phyloP scores from a whole-genome alignment of 2,888 invertebrate species.

The Tryphoninae sp. region DNA sequence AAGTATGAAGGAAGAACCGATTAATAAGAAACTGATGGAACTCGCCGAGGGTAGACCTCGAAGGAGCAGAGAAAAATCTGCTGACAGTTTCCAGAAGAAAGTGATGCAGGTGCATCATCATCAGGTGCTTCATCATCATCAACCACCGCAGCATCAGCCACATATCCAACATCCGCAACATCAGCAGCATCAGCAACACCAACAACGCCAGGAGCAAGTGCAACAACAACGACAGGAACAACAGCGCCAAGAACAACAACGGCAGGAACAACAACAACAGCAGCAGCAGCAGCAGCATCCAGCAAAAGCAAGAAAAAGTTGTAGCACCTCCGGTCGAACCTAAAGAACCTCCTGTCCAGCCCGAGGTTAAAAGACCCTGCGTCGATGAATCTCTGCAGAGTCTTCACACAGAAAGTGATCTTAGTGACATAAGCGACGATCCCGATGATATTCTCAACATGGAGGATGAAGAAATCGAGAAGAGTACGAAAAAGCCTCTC shows the following conservation, averaged over 20 bases:
- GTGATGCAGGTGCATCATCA: conserved; percentile 65
- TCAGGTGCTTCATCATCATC: conserved; percentile 40
- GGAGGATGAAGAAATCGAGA: conserved; percentile 83
- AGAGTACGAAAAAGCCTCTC: conserved; percentile 68
- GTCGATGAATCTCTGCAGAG: conserved; percentile 82
- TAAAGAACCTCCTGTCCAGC: conserved; percentile 80
- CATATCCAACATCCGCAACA: conserved; percentile 28
- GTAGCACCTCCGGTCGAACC: conserved; percentile 69
- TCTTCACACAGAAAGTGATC: conserved; percentile 86
- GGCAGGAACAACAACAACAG: conserved; percentile 27
- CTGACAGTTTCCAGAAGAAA: conserved; percentile 76
- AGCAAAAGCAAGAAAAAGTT: conserved; percentile 75
- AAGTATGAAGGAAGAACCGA: conserved; percentile 80
- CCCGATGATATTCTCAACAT: conserved; percentile 93
- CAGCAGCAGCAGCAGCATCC: conserved; percentile 10
- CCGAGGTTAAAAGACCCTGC: conserved; percentile 74
- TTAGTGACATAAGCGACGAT: conserved; percentile 95
- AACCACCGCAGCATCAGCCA: conserved; percentile 34
- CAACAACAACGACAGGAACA: conserved; percentile 27
- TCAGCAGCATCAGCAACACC: conserved; percentile 34
- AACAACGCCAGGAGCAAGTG: conserved; percentile 33
- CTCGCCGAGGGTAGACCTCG: conserved; percentile 78
- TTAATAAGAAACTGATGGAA: conserved; percentile 80
- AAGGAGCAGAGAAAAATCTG: conserved; percentile 77
- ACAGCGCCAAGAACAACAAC: conserved; percentile 33